Evolutionary conservation across 2,797 vertebrate species (phyloP).

Genomic region (Cyprinodon diabolis): DNA sequence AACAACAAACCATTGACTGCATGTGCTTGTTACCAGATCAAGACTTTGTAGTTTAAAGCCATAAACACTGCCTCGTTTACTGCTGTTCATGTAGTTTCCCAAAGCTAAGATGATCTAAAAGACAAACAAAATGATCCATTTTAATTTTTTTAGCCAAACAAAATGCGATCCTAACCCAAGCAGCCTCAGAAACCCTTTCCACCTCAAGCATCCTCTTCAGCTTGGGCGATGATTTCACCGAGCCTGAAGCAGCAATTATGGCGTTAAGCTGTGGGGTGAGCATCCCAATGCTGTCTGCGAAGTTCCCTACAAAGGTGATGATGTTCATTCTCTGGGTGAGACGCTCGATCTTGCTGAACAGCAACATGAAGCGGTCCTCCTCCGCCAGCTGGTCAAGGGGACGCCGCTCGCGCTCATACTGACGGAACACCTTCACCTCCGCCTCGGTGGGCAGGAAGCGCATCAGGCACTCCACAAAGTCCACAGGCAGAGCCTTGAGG

Average conservation of each 20-base stretch:
- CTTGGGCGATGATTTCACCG: conserved; percentile 93
- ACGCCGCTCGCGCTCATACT: conserved; percentile 93
- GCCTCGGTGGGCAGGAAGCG: conserved; percentile 93
- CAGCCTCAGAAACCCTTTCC: conserved; percentile 28
- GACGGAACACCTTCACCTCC: conserved; percentile 90
- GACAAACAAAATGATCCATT: background rate
- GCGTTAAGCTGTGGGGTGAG: conserved; percentile 95
- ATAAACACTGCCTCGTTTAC: conserved; percentile 94
- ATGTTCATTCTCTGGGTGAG: conserved; percentile 96
- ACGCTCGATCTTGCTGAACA: conserved; percentile 95
- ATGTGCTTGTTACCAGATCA: conserved; percentile 84
- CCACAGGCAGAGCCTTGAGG: conserved; percentile 90
- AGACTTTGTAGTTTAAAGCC: conserved; percentile 97
- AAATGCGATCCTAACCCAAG: background rate
- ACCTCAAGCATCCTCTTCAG: conserved; percentile 95
- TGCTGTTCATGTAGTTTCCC: conserved; percentile 99
- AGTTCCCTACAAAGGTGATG: conserved; percentile 98
- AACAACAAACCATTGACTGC: background rate
- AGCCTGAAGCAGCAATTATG: conserved; percentile 92
- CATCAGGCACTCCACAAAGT: conserved; percentile 93
- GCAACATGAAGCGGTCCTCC: conserved; percentile 96
- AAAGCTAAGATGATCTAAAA: conserved; percentile 92
- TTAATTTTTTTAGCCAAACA: background rate
- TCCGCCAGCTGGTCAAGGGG: conserved; percentile 92
- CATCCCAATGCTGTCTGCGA: conserved; percentile 90